Evolutionary conservation across 2,888 invertebrate genomes (phyloP).

Genomic region (Arge pagana): DNA sequence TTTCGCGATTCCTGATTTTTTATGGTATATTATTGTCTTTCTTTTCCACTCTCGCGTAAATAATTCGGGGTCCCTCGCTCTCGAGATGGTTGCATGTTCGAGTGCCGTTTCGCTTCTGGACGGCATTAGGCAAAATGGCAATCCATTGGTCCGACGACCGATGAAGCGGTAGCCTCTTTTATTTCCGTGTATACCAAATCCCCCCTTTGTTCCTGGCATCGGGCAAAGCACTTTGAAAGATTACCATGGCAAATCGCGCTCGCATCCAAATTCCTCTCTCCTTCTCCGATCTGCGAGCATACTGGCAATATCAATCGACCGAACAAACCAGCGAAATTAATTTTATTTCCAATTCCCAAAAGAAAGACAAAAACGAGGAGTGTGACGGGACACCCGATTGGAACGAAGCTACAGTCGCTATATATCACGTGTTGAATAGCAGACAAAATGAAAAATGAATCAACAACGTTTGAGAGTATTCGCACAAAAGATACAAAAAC

Average conservation of each 20-base stretch:
- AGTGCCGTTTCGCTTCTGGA: conserved; percentile 12
- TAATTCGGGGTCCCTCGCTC: no score
- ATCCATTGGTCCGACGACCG: conserved; percentile 9
- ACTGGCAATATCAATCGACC: background rate
- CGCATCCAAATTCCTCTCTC: background rate
- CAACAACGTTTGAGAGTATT: no score
- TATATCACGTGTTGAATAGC: no score
- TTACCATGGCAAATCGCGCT: background rate
- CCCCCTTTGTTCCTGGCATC: background rate
- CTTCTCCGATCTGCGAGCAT: background rate
- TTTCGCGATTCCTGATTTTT: no score
- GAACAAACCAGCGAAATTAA: background rate
- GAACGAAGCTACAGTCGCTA: no score
- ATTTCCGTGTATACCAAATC: background rate
- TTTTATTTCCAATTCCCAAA: background rate
- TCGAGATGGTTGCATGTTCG: conserved; percentile 6
- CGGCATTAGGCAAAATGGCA: conserved; percentile 15
- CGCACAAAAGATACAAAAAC: no score
- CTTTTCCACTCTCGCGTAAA: no score
- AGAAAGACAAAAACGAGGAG: no score
- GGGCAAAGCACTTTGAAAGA: conserved; percentile 2
- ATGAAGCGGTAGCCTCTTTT: background rate
- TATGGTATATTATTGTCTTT: no score
- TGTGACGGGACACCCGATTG: no score
- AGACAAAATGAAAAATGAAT: no score